phyloP scores from a whole-genome alignment of 2,113 vertebrate genomes.

The Phrynocephalus versicolor region DNA sequence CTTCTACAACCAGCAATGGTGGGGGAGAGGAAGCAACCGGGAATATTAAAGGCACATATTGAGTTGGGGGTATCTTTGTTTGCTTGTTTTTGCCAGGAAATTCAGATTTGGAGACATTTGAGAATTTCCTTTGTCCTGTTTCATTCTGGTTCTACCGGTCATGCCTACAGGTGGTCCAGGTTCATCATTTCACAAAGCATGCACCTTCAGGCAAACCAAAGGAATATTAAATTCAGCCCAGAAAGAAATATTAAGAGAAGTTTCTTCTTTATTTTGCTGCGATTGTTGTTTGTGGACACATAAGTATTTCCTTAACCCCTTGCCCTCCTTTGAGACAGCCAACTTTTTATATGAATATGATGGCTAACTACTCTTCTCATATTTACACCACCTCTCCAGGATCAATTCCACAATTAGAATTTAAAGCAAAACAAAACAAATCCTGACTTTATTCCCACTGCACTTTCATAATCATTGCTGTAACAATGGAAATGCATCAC shows the following conservation, averaged over 20 bases:
- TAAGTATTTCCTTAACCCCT: conserved; percentile 22
- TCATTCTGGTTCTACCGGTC: background rate
- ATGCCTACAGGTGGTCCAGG: conserved; percentile 31
- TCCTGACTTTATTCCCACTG: conserved; percentile 35
- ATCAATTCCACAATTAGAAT: conserved; percentile 40
- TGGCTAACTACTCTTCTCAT: conserved; percentile 44
- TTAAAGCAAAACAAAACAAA: background rate
- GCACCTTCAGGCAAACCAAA: conserved; percentile 65
- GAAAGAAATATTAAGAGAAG: conserved; percentile 43
- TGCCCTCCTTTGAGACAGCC: conserved; percentile 23
- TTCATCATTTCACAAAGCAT: conserved; percentile 46
- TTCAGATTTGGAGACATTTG: background rate
- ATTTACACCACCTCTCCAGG: conserved; percentile 36
- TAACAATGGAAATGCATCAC: conserved; percentile 43
- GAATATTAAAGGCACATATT: background rate
- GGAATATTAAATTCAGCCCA: conserved; percentile 58
- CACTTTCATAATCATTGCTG: conserved; percentile 41
- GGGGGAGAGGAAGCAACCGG: background rate
- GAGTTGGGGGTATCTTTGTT: too few species aligned
- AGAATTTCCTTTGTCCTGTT: background rate
- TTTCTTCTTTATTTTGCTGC: conserved; percentile 32
- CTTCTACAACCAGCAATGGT: background rate
- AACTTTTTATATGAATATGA: conserved; percentile 53
- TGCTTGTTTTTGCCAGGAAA: background rate
- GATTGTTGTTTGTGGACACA: background rate